Percentiles rank a stretch among this genome's conserved stretches.
These are phyloP conservation scores for Halcyon chelicuti DNA, from an alignment of 2,797 vertebrate species.

Conservation along the genomic window DNA sequence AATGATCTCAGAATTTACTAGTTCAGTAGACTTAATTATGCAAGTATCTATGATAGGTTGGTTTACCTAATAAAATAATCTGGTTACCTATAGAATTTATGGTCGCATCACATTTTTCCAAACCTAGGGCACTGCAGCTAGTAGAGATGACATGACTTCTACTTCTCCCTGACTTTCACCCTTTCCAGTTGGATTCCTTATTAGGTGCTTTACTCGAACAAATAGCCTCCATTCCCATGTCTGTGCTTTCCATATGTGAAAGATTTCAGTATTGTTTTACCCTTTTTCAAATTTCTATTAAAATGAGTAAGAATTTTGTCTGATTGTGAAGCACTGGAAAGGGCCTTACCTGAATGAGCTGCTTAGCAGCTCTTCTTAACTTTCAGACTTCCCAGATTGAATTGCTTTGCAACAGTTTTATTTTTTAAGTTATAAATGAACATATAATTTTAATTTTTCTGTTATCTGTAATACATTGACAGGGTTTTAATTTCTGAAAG, in stretches of 20 bases:
- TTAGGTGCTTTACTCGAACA: not conserved
- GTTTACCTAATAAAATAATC: not conserved
- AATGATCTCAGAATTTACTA: not conserved
- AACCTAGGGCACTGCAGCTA: not conserved
- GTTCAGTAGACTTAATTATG: not conserved
- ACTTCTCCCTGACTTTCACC: not conserved
- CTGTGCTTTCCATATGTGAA: not conserved
- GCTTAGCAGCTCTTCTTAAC: not conserved
- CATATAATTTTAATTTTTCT: not conserved
- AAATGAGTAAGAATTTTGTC: not conserved
- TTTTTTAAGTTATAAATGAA: not conserved
- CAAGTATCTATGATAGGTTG: not conserved
- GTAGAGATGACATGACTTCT: not conserved
- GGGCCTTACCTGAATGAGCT: not conserved
- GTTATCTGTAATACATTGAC: not conserved
- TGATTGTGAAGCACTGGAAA: not conserved
- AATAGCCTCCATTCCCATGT: not conserved
- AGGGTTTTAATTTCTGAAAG: not conserved
- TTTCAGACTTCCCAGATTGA: not conserved
- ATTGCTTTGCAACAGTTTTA: not conserved
- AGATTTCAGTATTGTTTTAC: not conserved
- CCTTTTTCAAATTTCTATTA: not conserved
- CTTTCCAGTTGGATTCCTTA: not conserved
- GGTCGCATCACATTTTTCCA: not conserved
- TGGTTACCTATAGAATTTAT: not conserved